Conservation (phyloP, 2,797 vertebrate species). For the Aphelocoma californica region DNA sequence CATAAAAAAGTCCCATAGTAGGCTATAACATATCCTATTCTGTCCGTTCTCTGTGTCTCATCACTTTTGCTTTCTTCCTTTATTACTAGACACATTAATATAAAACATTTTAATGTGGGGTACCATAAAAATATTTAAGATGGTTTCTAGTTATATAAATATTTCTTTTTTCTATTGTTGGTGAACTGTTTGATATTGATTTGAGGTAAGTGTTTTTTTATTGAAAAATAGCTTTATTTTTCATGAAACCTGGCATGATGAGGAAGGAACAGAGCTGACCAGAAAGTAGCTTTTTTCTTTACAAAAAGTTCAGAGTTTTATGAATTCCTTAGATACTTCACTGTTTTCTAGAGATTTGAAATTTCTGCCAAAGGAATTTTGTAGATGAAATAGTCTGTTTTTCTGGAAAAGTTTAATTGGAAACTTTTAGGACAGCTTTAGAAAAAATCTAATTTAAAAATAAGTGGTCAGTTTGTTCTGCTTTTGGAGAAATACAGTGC, state of each 20-base stretch:
- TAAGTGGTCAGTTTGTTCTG: not conserved
- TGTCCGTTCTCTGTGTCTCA: not conserved
- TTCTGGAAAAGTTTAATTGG: not conserved
- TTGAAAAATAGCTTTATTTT: not conserved
- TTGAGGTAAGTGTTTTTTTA: not conserved
- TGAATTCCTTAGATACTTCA: not conserved
- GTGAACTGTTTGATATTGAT: not conserved
- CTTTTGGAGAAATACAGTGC: not conserved
- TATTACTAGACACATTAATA: not conserved
- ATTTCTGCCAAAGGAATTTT: not conserved
- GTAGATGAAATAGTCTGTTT: not conserved
- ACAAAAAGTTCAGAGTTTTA: not conserved
- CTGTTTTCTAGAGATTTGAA: not conserved
- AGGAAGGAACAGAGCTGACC: not conserved
- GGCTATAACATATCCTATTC: not conserved
- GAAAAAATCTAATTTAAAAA: not conserved
- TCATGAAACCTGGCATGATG: not conserved
- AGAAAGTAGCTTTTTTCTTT: not conserved
- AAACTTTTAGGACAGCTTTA: not conserved
- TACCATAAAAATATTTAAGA: not conserved
- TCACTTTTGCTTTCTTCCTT: not conserved
- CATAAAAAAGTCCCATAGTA: not conserved
- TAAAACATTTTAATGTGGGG: not conserved
- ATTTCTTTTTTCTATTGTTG: not conserved
- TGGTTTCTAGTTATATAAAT: not conserved